These are phyloP conservation scores for Aphidius gifuensis DNA, from an alignment of 1,140 invertebrate species.

Conservation along the genomic window DNA sequence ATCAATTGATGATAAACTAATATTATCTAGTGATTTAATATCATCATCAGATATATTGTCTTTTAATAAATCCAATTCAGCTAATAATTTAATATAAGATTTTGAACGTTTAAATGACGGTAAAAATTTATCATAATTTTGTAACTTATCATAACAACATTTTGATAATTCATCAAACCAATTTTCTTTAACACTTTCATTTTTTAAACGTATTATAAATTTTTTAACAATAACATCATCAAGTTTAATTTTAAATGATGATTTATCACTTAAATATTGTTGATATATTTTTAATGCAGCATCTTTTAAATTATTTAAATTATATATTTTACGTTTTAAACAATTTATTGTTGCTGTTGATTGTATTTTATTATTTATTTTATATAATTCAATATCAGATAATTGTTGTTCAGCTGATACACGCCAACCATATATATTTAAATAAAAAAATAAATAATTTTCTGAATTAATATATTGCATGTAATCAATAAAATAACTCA, in stretches of 20 bases:
- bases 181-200: slow-evolving; percentile 62
- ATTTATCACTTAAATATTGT: slow-evolving; percentile 78
- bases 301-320: slow-evolving; percentile 65
- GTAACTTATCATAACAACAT: slow-evolving; percentile 66
- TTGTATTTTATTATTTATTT: slow-evolving; percentile 42
- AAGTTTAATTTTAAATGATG: slow-evolving; percentile 64
- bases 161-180: slow-evolving; percentile 86
- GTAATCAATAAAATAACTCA: slow-evolving; percentile 81
- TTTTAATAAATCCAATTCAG: slow-evolving; percentile 72
- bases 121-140: slow-evolving; percentile 66
- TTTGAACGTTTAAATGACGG: slow-evolving; percentile 68
- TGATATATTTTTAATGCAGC: slow-evolving; percentile 79
- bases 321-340: slow-evolving; percentile 43
- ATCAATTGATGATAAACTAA: slow-evolving; percentile 49
- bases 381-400: slow-evolving; percentile 60
- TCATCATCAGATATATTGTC: slow-evolving; percentile 60
- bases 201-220: slow-evolving; percentile 65
- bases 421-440: slow-evolving; percentile 81
- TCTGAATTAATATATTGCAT: slow-evolving; percentile 71
- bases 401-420: slow-evolving; percentile 76
- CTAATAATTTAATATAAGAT: slow-evolving; percentile 71
- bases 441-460: slow-evolving; percentile 77
- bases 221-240: slow-evolving; percentile 65
- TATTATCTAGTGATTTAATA: slow-evolving; percentile 54
- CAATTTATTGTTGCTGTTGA: slow-evolving; percentile 17